phyloP scores from a whole-genome alignment of 1,140 invertebrate genomes.

The Daktulosphaira vitifoliae region DNA sequence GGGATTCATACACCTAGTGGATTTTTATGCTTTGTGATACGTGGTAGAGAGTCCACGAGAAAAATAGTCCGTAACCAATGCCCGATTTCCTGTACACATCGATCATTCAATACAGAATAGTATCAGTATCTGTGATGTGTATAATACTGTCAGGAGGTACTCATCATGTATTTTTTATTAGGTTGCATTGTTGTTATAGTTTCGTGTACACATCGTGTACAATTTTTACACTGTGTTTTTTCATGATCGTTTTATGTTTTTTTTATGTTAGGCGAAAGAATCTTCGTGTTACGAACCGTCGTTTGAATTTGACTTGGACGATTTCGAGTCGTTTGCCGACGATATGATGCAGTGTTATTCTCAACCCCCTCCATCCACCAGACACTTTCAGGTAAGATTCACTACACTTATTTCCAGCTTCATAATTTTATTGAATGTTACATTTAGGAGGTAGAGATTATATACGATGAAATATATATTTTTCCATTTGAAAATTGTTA shows the following conservation, averaged over 20 bases:
- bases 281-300: slow-evolving; percentile 26
- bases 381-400: slow-evolving; percentile 22
- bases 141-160: slow-evolving; percentile 20
- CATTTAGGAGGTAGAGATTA: too few species aligned
- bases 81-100: slow-evolving; percentile 30
- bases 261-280: slow-evolving; percentile 7
- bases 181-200: slow-evolving; percentile 27
- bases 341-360: slow-evolving; percentile 28
- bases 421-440: too few species aligned
- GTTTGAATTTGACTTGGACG: slow-evolving; percentile 19
- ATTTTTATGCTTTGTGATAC: slow-evolving; percentile 6
- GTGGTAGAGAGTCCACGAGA: slow-evolving; percentile 29
- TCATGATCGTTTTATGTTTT: neutral
- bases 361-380: slow-evolving; percentile 11
- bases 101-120: slow-evolving; percentile 23
- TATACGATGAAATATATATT: too few species aligned
- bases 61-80: slow-evolving; percentile 33
- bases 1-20: slow-evolving; percentile 9
- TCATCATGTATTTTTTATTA: slow-evolving; percentile 8
- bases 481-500: too few species aligned
- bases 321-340: neutral
- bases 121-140: neutral
- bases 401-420: too few species aligned
- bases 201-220: neutral
- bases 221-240: too few species aligned